A percentile compares a stretch with the other conserved stretches of the same genome.
These are phyloP conservation scores for Ibycter americanus DNA, from an alignment of 2,797 vertebrate genomes.

Conservation along the genomic window DNA sequence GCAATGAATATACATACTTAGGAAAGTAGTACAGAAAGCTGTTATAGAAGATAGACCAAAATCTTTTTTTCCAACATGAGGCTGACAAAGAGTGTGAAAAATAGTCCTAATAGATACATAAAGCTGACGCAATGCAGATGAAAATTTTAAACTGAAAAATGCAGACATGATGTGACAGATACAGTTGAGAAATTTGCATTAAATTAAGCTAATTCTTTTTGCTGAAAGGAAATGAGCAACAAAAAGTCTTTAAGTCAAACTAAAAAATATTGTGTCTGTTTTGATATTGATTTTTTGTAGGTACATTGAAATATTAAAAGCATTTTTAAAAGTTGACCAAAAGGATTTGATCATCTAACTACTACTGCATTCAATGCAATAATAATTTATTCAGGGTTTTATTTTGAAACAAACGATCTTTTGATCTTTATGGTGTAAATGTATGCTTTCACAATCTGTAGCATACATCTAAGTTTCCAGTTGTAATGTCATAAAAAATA, in stretches of 20 bases:
- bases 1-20: background rate
- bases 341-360: background rate
- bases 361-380: background rate
- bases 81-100: background rate
- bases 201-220: background rate
- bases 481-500: background rate
- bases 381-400: background rate
- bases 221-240: background rate
- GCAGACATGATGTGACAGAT: background rate
- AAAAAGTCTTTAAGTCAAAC: background rate
- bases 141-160: conserved; percentile 19
- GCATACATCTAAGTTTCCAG: background rate
- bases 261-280: background rate
- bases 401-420: background rate
- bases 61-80: background rate
- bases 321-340: background rate
- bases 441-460: background rate
- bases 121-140: conserved; percentile 28
- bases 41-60: background rate
- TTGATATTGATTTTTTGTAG: background rate
- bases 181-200: conserved; percentile 6
- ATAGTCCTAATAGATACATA: background rate
- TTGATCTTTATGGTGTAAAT: background rate
- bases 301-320: background rate
- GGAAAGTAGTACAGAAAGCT: background rate